A percentile compares a stretch with the other conserved stretches of the same genome.
Evolutionary conservation across 2,113 vertebrate genomes (phyloP).

Genomic region (Etheostoma cragini): DNA sequence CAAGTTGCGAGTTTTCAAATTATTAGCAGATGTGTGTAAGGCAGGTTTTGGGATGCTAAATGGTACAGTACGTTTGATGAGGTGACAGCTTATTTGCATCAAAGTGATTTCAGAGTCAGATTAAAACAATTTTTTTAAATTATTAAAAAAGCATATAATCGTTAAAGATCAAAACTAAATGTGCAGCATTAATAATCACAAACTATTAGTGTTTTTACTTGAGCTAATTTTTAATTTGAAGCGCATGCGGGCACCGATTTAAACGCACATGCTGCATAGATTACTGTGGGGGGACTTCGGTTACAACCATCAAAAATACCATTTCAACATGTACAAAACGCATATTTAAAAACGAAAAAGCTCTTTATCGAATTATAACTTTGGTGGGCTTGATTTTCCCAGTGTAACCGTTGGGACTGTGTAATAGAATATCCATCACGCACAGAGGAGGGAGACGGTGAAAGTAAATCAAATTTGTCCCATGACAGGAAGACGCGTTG

Average conservation of each 20-base stretch:
- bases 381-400: slow-evolving; percentile 58
- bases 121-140: neutral
- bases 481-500: slow-evolving; percentile 59
- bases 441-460: slow-evolving; percentile 63
- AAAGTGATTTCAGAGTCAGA: slow-evolving; percentile 23
- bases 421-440: slow-evolving; percentile 61
- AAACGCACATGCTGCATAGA: neutral
- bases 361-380: slow-evolving; percentile 30
- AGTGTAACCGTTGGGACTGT: slow-evolving; percentile 19
- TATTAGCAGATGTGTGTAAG: slow-evolving; percentile 82
- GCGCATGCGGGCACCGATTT: neutral
- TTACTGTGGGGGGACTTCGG: neutral
- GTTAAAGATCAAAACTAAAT: neutral
- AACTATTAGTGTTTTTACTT: slow-evolving; percentile 4
- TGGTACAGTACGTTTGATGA: slow-evolving; percentile 44
- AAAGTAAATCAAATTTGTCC: slow-evolving; percentile 73
- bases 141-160: neutral
- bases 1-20: slow-evolving; percentile 79
- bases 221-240: neutral
- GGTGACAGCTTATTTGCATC: slow-evolving; percentile 45
- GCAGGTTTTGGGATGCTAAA: slow-evolving; percentile 63
- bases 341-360: neutral
- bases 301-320: neutral
- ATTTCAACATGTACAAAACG: slow-evolving; percentile 2
- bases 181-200: neutral